These are phyloP conservation scores for Syngnathus rostellatus DNA, from an alignment of 2,797 vertebrate genomes.

Conservation along the genomic window DNA sequence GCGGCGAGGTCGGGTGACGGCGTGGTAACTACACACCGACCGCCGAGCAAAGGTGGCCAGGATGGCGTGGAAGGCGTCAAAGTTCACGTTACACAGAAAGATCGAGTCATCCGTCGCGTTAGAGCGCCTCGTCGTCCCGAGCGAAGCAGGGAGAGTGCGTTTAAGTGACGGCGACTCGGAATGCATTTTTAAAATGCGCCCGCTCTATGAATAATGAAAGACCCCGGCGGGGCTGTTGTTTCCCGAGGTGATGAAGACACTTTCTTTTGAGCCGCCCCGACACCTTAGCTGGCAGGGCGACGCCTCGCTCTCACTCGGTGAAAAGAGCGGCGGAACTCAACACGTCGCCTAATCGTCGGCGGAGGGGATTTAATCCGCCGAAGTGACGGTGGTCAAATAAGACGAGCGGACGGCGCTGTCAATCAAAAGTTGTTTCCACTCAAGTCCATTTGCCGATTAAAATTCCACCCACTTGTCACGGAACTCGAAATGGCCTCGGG, in stretches of 20 bases:
- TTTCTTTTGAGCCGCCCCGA: conserved; percentile 74
- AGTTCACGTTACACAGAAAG: conserved; percentile 73
- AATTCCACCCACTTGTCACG: conserved; percentile 17
- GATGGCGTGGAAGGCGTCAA: conserved; percentile 54
- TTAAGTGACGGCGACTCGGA: conserved; percentile 63
- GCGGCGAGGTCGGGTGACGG: conserved; percentile 45
- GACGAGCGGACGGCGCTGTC: conserved; percentile 17
- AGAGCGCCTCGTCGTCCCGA: too few relatives aligned
- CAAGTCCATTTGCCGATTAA: conserved; percentile 53
- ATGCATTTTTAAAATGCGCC: conserved; percentile 67
- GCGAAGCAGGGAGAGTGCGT: conserved; percentile 66
- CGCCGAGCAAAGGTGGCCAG: conserved; percentile 45
- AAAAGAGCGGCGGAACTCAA: conserved; percentile 59
- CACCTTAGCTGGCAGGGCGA: conserved; percentile 63
- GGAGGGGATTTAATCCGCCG: conserved; percentile 53
- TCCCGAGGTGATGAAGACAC: conserved; percentile 62
- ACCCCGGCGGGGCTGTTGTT: conserved; percentile 44
- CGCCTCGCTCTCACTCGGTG: conserved; percentile 48
- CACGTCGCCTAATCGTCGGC: conserved; percentile 47
- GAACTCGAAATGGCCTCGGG: background rate
- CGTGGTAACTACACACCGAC: conserved; percentile 65
- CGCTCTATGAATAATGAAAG: conserved; percentile 62
- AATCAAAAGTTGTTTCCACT: conserved; percentile 40
- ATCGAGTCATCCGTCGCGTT: conserved; percentile 65
- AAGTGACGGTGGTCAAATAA: conserved; percentile 58